Evolutionary conservation across 2,797 vertebrate genomes (phyloP), one percentile per base, ranked within the genome.

Genomic region (Peromyscus aztecus): DNA sequence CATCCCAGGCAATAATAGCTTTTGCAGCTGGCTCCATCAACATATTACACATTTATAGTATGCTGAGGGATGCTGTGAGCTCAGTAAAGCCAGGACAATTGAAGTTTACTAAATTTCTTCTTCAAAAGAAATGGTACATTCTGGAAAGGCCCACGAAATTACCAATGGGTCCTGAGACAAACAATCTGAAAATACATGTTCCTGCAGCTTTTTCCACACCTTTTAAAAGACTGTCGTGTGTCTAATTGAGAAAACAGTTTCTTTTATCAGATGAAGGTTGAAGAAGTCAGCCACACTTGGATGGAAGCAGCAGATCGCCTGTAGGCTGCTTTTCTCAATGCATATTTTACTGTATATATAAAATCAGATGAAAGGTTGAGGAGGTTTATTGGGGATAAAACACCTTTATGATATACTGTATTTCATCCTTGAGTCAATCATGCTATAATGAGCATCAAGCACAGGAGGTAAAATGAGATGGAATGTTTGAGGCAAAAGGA

Each of bases 371-470:
- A 93, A 96, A 89, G n/a, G 90, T 96, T 90, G 93, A 75, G 23
- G 21, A 55, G 2, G n/a, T 97, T 81, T 93, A 96, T 96, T 84
- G 95, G 43, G 78, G 63, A 90, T 84, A 43, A 29, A 93, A 84
- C 94, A 84, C 21, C 19, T 97, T 97, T 97, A 93, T 7, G 12
- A 43, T 34, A 24, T 86, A 29, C 61, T 29, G 13, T 97, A 93
- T 97, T 98, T 98, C 93, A 78, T 78, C 59, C 43, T 59, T 89
- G 75, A 96, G 43, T 98, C 89, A 97, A 96, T 98, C 98, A 94
- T 57, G 52, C 67, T 94, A 19, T 97, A 98, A 92, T 95, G 96
- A 98, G 91, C 31, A 90, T 27, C 40, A 78, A 95, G 57, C 43
- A n/a, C 24, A 76, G 91, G 43, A 95, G 19, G 69, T 96, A 94